Base-by-base conservation (phyloP, 1,140 invertebrate species). In the Drosophila paulistorum region DNA sequence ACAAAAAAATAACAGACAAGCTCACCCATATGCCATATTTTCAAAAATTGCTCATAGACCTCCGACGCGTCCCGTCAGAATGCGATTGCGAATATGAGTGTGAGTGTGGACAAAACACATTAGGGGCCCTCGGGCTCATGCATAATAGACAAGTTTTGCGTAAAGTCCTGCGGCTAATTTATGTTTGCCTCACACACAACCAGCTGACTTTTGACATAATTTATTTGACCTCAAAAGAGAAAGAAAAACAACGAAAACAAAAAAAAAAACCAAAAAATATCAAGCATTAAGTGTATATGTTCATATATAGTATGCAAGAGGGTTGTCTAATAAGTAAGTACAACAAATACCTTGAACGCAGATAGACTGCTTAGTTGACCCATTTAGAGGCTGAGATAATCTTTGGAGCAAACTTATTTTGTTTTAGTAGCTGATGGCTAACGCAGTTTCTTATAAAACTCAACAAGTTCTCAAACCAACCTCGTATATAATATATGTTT, bases 101-200 rank as follows among this genome's bases (percentile, higher is more conserved):
- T 65, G 65, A 68, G 48, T 66, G 7, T 54, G 35, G 59, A 14
- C 59, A 67, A 65, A 75, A 75, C 68, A 72, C 76, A 78, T 78
- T 75, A 78, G 76, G 61, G 73, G 33, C 39, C 17, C 64, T 69
- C 60, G 68, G 76, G 68, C 68, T 78, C 67, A 74, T 78, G 75
- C 68, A 78, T 78, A 78, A 78, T 78, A 78, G 75, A 78, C 75
- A 78, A 78, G 75, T 78, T 78, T 75, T 72, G 72, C 62, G 66
- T 75, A 78, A 75, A 75, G 55, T 68, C 64, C 76, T 78, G 76
- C 68, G 73, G 76, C 76, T 78, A 78, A 78, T 78, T 78, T 78
- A 78, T 78, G 68, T 78, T 71, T 68, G 73, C 65, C 73, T 68
- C 68, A 78, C 72, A 75, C 71, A 75, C 66, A 60, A 48, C 39